Evolutionary conservation across 2,888 invertebrate species (phyloP), one percentile per base, ranked within the genome.

Genomic region (Hyles lineata): DNA sequence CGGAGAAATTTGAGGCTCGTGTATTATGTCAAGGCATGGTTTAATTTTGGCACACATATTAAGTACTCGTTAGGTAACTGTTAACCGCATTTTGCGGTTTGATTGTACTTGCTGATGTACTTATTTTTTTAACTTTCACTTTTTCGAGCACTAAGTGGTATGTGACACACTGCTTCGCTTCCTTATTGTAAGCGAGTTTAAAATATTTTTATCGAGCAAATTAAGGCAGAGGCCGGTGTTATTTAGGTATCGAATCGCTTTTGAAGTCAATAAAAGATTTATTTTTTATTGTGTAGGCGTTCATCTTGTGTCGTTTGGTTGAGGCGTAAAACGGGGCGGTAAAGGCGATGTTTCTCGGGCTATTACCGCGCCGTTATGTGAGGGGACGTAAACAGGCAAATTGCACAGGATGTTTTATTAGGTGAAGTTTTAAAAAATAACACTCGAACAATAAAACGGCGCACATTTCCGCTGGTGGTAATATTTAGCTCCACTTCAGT

Each of bases 381-480:
- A 35, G 60, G 59, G 35, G 59, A 70, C 70, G 21, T 70, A 70
- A 59, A 70, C 58, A 70, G 70, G 23, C 59, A 59, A 70, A 70
- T 70, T 70, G 59, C 32, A 55, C 29, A 35, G 35, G 32, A 35
- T 35, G 35, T 59, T 59, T 70, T 70, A 70, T 70, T 55, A 23
- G 21, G 7, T 32, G 15, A 70, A 70, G 21, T 70, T 58, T 70
- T 32, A 59, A 70, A 70, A 70, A 70, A 70, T 58, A 70, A 70
- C n/a, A 70, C 59, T 17, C 17, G 15, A 50, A 21, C 43, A 43
- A 63, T 63, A 43, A 43, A 63, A 43, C 21, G 1, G 43, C 43
- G 63, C 21, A 35, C 62, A 62, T 17, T 17, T 62, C 32, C 11
- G 3, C 21, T 43, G 35, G 21, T 63, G 35, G 35, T 35, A n/a